These are phyloP conservation scores for Champsocephalus gunnari DNA, from an alignment of 2,797 vertebrate species.

Conservation along the genomic window DNA sequence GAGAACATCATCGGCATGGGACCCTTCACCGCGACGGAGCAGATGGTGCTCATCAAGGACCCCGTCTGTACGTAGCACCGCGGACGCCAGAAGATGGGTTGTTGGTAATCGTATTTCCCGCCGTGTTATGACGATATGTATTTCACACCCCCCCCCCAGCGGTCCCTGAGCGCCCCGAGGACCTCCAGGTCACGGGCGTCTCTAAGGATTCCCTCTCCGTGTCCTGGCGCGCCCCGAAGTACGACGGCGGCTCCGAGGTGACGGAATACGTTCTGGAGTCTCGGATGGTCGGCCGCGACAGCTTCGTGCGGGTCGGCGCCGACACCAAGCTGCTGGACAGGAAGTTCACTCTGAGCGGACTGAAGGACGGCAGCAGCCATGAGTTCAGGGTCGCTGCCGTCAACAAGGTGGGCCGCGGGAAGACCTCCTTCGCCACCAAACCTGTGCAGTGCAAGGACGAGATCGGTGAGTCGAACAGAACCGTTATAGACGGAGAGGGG, in stretches of 20 bases:
- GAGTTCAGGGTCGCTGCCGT: constrained; percentile 96
- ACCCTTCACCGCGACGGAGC: constrained; percentile 91
- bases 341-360: constrained; percentile 89
- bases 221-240: constrained; percentile 96
- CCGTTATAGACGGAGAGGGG: too few relatives aligned
- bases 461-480: constrained; percentile 86
- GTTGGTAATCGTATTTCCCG: too few relatives aligned
- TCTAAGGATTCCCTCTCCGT: constrained; percentile 92
- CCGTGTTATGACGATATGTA: too few relatives aligned
- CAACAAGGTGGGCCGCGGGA: constrained; percentile 95
- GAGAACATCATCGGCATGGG: constrained; percentile 99
- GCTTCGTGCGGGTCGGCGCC: constrained; percentile 87
- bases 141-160: constrained; percentile 75
- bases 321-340: constrained; percentile 92
- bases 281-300: constrained; percentile 93
- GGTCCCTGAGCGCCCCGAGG: constrained; percentile 96
- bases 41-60: constrained; percentile 92
- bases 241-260: constrained; percentile 95
- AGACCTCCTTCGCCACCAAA: constrained; percentile 95
- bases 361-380: constrained; percentile 94
- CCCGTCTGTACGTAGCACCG: constrained; percentile 89
- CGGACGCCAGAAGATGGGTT: too few relatives aligned
- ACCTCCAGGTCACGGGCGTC: constrained; percentile 91
- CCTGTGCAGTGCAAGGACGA: constrained; percentile 98
- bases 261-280: constrained; percentile 93